A percentile compares a stretch with the other conserved stretches of the same genome.
phyloP scores from a whole-genome alignment of 2,113 vertebrate species.

The Pangasianodon hypophthalmus region DNA sequence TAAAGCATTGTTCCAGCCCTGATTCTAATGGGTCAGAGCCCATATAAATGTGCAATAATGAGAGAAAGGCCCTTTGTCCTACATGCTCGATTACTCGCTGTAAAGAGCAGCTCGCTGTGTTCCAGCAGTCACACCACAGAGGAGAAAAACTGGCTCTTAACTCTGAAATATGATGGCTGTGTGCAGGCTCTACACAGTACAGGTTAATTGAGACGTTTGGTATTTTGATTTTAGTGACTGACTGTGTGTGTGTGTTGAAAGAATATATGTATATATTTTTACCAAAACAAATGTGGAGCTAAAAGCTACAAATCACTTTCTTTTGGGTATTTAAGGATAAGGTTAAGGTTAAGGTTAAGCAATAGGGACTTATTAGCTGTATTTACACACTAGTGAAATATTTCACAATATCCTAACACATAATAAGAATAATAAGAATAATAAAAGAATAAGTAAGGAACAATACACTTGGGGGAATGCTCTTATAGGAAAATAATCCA shows the following conservation, averaged over 20 bases:
- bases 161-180: conserved; percentile 26
- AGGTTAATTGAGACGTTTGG: conserved; percentile 40
- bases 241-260: not conserved
- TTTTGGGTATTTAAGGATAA: not conserved
- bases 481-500: not conserved
- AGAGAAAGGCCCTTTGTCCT: conserved; percentile 49
- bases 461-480: no score
- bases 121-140: not conserved
- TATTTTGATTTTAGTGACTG: not conserved
- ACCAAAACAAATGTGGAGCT: no score
- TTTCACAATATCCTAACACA: no score
- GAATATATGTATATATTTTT: not conserved
- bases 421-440: no score
- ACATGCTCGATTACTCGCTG: conserved; percentile 60
- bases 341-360: not conserved
- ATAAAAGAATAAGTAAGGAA: no score
- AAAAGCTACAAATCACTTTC: not conserved
- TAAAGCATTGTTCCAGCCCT: not conserved
- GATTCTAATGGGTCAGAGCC: conserved; percentile 6
- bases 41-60: conserved; percentile 57
- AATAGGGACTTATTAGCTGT: not conserved
- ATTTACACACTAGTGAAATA: not conserved
- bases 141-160: not conserved
- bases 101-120: conserved; percentile 43
- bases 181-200: not conserved